A percentile compares a stretch with the other conserved stretches of the same genome.
phyloP scores from a whole-genome alignment of 2,888 invertebrate species.

The Amphiduros pacificus region DNA sequence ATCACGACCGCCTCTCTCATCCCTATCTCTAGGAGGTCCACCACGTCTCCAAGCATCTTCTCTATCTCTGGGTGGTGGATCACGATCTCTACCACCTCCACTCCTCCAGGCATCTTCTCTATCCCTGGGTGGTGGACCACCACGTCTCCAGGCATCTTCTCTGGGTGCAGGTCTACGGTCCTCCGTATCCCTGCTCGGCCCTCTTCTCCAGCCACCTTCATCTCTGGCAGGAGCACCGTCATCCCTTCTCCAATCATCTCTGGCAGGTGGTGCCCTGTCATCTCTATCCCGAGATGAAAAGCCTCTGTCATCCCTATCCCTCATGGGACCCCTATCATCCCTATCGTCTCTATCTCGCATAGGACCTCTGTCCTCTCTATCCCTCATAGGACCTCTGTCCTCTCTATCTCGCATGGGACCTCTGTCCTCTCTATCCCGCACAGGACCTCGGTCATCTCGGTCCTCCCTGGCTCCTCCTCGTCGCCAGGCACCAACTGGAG shows the following conservation, averaged over 20 bases:
- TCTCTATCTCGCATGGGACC: constrained; percentile 6
- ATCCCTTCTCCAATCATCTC: constrained; percentile 15
- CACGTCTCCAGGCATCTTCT: constrained; percentile 10
- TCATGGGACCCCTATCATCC: constrained; percentile 10
- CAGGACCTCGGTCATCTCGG: constrained; percentile 2
- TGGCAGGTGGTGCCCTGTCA: neutral
- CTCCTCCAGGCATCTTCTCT: constrained; percentile 19
- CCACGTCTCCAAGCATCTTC: constrained; percentile 22
- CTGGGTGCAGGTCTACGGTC: neutral
- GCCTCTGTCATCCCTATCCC: neutral
- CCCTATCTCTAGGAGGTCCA: constrained; percentile 14
- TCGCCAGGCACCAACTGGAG: neutral
- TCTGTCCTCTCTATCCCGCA: neutral
- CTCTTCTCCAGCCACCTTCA: neutral
- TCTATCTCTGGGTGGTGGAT: constrained; percentile 18
- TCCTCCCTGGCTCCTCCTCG: constrained; percentile 1
- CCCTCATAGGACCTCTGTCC: constrained; percentile 17
- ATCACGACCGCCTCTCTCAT: constrained; percentile 26
- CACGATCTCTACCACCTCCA: constrained; percentile 19
- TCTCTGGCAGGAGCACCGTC: constrained; percentile 7
- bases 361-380: constrained; percentile 17
- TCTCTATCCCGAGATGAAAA: neutral
- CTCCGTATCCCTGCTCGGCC: neutral
- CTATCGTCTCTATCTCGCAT: constrained; percentile 24
- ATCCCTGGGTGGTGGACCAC: constrained; percentile 16